phyloP scores from a whole-genome alignment of 2,113 vertebrate species.

The Apistogramma diplotaenia region DNA sequence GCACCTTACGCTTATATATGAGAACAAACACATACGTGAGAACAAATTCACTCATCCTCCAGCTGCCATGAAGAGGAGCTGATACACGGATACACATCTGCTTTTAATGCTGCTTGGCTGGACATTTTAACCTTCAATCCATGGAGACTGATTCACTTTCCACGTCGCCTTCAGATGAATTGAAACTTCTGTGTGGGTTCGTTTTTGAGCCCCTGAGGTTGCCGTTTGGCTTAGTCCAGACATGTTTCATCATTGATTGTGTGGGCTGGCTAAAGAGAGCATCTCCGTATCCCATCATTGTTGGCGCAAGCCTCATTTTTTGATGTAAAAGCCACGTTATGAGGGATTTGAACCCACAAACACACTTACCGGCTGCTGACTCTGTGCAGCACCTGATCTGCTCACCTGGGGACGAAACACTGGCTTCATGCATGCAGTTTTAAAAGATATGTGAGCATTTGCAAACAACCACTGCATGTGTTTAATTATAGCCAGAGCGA shows the following conservation, averaged over 20 bases:
- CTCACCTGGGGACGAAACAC: neutral
- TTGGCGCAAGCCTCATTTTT: neutral
- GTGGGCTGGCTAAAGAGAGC: neutral
- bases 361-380: rapidly evolving
- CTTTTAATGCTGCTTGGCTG: neutral
- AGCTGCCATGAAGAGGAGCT: too few species aligned
- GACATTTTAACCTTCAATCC: neutral
- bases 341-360: neutral
- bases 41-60: neutral
- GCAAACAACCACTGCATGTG: neutral
- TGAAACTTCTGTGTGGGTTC: neutral
- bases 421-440: neutral
- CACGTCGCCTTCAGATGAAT: neutral
- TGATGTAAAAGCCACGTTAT: neutral
- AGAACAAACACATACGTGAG: neutral
- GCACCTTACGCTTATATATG: neutral
- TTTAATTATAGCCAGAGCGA: neutral
- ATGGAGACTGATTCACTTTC: neutral
- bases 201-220: neutral
- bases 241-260: neutral
- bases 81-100: too few species aligned
- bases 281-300: neutral
- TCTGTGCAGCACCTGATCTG: neutral
- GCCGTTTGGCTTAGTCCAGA: neutral
- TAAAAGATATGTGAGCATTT: neutral